Percentiles rank a stretch among this genome's conserved stretches.
These are phyloP conservation scores for Heteropelma amictum DNA, from an alignment of 2,888 invertebrate genomes.

Conservation along the genomic window DNA sequence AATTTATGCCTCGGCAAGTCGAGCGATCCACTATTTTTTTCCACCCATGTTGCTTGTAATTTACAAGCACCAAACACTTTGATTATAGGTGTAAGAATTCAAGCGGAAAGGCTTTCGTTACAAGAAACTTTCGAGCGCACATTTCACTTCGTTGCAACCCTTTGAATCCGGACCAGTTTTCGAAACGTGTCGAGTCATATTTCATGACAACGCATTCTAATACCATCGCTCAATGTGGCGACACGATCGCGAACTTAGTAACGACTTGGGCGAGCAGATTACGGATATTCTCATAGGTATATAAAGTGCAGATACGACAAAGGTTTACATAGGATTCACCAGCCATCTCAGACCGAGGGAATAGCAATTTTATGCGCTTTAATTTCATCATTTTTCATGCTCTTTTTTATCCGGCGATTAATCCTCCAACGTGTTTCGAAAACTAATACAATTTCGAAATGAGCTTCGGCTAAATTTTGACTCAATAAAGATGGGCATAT, in stretches of 20 bases:
- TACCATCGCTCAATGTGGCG: conserved; percentile 59
- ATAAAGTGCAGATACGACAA: background rate
- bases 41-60: too few species aligned
- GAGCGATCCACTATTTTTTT: too few species aligned
- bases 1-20: too few species aligned
- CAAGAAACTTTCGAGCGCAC: background rate
- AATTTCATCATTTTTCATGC: background rate
- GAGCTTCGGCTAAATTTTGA: background rate
- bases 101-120: background rate
- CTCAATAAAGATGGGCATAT: too few species aligned
- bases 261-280: conserved; percentile 40
- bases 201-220: conserved; percentile 62
- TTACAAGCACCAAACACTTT: too few species aligned
- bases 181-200: conserved; percentile 64
- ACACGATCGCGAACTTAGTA: conserved; percentile 53
- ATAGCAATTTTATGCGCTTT: background rate
- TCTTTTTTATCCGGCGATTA: background rate
- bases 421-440: background rate
- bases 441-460: background rate
- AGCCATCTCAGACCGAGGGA: background rate
- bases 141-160: conserved; percentile 11
- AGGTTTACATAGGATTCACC: background rate
- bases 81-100: too few species aligned
- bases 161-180: conserved; percentile 24
- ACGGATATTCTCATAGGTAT: conserved; percentile 7